phyloP scores from a whole-genome alignment of 2,113 vertebrate genomes.

The Oriolus oriolus region DNA sequence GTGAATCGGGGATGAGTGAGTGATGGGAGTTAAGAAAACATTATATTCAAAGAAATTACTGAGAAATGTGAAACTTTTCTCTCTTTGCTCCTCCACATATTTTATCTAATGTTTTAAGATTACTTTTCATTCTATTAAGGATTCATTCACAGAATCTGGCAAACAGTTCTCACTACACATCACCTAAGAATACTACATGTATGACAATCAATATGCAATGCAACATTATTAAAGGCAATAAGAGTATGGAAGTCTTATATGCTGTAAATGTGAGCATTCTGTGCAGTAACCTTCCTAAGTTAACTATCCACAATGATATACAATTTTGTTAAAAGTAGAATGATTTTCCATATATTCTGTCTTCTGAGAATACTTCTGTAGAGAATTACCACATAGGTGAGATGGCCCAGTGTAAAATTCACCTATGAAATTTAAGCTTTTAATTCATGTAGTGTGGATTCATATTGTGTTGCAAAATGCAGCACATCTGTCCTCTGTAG shows the following conservation, averaged over 20 bases:
- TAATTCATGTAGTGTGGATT: accelerated
- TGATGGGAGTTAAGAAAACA: not conserved
- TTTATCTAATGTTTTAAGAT: not conserved
- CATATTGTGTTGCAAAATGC: not conserved
- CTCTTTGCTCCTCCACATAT: not conserved
- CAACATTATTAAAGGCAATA: not conserved
- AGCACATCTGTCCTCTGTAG: not conserved
- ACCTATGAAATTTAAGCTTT: not conserved
- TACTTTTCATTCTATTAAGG: not conserved
- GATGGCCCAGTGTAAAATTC: not conserved
- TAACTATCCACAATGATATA: not conserved
- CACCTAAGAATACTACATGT: not conserved
- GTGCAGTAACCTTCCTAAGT: not conserved
- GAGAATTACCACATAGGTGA: not conserved
- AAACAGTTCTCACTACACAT: not conserved
- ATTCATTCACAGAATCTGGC: not conserved
- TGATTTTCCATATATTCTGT: not conserved
- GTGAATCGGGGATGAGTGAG: not conserved
- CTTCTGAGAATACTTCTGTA: not conserved
- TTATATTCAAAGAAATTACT: not conserved
- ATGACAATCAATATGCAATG: not conserved
- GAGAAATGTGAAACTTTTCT: not conserved
- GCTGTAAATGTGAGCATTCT: not conserved
- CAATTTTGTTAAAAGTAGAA: not conserved
- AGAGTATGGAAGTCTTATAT: not conserved